Evolutionary conservation across 37 sponge, comb jelly and placozoan species (phyloP).

Genomic region (Axinella damicornis): DNA sequence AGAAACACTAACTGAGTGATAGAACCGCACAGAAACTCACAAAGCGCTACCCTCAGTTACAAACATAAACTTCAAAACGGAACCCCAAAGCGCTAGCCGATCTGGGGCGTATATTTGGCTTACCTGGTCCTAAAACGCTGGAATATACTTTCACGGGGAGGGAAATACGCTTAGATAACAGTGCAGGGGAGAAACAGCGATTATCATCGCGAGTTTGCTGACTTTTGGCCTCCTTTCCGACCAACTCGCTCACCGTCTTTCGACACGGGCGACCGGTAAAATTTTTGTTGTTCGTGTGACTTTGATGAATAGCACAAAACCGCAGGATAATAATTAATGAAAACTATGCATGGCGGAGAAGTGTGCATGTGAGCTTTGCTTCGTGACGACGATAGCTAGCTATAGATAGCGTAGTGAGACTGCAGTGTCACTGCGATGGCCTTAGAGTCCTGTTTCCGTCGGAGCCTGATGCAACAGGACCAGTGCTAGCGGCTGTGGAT

Average conservation of each 20-base stretch:
- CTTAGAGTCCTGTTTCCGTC: no score
- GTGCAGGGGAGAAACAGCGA: constrained; percentile 12
- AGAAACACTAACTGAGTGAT: no score
- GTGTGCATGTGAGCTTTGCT: no score
- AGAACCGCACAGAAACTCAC: no score
- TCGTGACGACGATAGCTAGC: no score
- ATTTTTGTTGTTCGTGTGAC: background rate
- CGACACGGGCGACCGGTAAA: constrained; percentile 33
- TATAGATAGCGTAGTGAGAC: no score
- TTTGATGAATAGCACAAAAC: constrained; percentile 23
- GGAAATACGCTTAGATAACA: constrained; percentile 6
- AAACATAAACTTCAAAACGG: no score
- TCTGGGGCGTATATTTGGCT: background rate
- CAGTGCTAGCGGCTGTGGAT: no score
- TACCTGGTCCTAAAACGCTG: constrained; percentile 10
- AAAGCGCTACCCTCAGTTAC: no score
- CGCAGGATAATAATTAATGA: background rate
- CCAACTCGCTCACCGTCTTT: background rate
- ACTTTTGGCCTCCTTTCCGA: background rate
- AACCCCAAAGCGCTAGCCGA: background rate
- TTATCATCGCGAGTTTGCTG: background rate
- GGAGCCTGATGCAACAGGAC: no score
- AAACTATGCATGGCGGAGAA: no score
- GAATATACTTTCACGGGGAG: constrained; percentile 5
- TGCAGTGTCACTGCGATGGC: no score